Conservation (phyloP, 2,113 vertebrate species). For the Serilophus lunatus region DNA sequence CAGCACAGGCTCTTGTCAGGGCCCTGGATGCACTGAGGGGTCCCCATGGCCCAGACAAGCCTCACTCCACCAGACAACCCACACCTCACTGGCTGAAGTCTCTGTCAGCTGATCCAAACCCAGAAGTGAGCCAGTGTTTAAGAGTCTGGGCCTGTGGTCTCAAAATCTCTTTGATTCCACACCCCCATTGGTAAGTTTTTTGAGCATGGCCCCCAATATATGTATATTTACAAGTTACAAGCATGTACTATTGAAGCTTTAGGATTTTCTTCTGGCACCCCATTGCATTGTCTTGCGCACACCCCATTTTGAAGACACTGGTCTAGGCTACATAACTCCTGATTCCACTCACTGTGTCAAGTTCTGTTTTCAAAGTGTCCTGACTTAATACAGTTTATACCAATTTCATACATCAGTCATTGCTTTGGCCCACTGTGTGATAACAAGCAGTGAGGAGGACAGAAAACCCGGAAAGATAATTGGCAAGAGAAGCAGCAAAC, state of each 20-base stretch:
- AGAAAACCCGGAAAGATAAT: background rate
- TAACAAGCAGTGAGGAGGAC: background rate
- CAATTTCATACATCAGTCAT: rapidly evolving
- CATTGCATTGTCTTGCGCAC: background rate
- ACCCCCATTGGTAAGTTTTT: background rate
- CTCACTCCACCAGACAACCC: too few species aligned
- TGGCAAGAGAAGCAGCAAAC: background rate
- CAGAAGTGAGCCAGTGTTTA: background rate
- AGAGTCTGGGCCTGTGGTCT: background rate
- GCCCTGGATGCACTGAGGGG: background rate
- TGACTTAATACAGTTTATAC: background rate
- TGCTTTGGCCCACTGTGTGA: background rate
- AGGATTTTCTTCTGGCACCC: background rate
- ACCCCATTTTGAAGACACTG: background rate
- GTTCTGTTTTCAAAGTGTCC: background rate
- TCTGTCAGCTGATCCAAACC: background rate
- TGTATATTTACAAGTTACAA: background rate
- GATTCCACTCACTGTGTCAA: background rate
- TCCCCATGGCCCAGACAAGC: rapidly evolving
- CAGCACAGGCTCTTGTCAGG: rapidly evolving
- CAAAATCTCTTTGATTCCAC: background rate
- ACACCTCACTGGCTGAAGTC: background rate
- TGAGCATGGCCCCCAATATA: background rate
- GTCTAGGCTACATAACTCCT: background rate
- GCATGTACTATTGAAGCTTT: background rate